Conservation (phyloP, 2,797 vertebrate species). For the Pangasius larnaudii region DNA sequence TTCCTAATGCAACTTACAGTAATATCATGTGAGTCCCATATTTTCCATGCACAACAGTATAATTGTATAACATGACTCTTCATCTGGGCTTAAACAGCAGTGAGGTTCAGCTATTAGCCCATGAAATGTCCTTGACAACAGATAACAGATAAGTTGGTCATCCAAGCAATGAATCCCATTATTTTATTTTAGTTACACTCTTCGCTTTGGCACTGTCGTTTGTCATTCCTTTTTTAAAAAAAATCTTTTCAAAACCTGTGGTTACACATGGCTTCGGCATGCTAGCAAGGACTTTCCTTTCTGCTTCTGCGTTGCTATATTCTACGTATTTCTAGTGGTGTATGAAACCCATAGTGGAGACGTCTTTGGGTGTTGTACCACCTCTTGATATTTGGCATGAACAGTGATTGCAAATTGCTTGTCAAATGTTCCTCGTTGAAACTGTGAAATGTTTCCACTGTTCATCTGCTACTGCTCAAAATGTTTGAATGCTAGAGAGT, state of each 20-base stretch:
- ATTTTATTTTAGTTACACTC: neutral
- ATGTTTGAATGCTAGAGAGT: neutral
- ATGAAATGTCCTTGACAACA: neutral
- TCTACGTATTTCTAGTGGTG: neutral
- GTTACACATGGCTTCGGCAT: neutral
- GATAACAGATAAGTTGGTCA: neutral
- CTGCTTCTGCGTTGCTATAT: neutral
- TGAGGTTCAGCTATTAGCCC: neutral
- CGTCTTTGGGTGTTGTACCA: neutral
- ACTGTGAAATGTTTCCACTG: neutral
- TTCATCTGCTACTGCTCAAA: neutral
- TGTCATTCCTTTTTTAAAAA: neutral
- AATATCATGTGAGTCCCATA: neutral
- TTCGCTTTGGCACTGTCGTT: neutral
- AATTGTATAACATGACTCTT: neutral
- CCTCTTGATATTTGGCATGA: neutral
- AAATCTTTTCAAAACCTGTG: neutral
- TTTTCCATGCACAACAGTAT: neutral
- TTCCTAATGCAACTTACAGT: neutral
- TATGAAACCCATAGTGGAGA: neutral
- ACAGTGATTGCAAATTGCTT: neutral
- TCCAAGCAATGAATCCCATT: neutral
- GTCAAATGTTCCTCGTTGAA: neutral
- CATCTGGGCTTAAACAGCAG: neutral
- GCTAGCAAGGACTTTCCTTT: neutral